Evolutionary conservation across 2,113 vertebrate genomes (phyloP).

Genomic region (Hyperoodon ampullatus): DNA sequence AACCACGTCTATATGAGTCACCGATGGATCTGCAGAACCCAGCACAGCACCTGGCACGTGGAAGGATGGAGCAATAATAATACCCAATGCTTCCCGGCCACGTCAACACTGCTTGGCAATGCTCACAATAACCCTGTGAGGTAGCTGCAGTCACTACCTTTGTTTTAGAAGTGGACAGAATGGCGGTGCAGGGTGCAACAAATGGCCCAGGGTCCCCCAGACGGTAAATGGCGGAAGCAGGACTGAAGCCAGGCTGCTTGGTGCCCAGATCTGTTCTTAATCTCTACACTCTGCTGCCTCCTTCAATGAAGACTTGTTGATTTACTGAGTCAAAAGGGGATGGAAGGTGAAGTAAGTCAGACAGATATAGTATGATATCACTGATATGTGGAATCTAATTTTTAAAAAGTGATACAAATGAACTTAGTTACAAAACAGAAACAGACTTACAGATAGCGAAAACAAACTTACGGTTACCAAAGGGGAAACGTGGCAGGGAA

Average conservation of each 20-base stretch:
- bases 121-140: background rate
- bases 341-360: background rate
- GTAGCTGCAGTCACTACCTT: background rate
- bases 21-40: no score
- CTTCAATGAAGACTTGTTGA: background rate
- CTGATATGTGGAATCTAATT: background rate
- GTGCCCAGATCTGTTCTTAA: background rate
- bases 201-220: background rate
- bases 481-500: background rate
- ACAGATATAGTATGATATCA: background rate
- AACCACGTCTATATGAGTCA: accelerated
- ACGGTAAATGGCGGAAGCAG: background rate
- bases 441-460: background rate
- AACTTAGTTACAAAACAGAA: background rate
- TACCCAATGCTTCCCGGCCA: accelerated
- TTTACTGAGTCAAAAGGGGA: background rate
- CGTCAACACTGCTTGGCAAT: accelerated
- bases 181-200: background rate
- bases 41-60: accelerated
- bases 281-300: background rate
- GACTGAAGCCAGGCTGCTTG: background rate
- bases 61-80: background rate
- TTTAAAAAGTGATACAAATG: background rate
- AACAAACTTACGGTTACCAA: background rate
- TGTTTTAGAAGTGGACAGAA: background rate